A percentile compares a stretch with the other conserved stretches of the same genome.
Conservation (phyloP, 2,797 vertebrate species). For the Erpetoichthys calabaricus region DNA sequence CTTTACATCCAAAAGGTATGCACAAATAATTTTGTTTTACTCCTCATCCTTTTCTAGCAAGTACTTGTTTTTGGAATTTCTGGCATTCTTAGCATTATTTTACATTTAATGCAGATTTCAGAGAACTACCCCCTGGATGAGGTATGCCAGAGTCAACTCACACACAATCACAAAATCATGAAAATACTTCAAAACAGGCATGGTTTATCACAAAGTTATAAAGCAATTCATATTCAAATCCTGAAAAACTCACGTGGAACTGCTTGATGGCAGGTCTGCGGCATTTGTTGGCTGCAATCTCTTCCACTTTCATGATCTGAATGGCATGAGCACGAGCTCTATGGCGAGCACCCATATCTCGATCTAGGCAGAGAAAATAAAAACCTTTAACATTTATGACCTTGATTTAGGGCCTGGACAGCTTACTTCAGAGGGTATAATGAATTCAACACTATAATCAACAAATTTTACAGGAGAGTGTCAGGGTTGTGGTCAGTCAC, state of each 20-base stretch:
- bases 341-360: slow-evolving; percentile 90
- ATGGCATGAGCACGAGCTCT: slow-evolving; percentile 89
- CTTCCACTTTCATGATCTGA: slow-evolving; percentile 96
- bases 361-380: slow-evolving; percentile 46
- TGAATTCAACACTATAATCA: not conserved
- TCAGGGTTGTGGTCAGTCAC: not conserved
- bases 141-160: too few relatives aligned
- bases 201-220: too few relatives aligned
- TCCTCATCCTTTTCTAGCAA: too few relatives aligned
- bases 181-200: not conserved
- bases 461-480: not conserved
- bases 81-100: too few relatives aligned
- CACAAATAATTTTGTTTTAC: too few relatives aligned
- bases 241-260: slow-evolving; percentile 70
- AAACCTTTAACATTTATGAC: not conserved
- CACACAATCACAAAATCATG: too few relatives aligned
- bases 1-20: too few relatives aligned
- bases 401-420: too few relatives aligned
- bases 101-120: too few relatives aligned
- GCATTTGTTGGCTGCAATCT: slow-evolving; percentile 79
- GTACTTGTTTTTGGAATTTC: too few relatives aligned
- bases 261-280: slow-evolving; percentile 76
- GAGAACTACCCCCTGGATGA: too few relatives aligned
- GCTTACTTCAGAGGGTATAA: not conserved
- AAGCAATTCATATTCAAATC: not conserved